Conservation (phyloP, 2,888 invertebrate species). For the Alcis repandata region DNA sequence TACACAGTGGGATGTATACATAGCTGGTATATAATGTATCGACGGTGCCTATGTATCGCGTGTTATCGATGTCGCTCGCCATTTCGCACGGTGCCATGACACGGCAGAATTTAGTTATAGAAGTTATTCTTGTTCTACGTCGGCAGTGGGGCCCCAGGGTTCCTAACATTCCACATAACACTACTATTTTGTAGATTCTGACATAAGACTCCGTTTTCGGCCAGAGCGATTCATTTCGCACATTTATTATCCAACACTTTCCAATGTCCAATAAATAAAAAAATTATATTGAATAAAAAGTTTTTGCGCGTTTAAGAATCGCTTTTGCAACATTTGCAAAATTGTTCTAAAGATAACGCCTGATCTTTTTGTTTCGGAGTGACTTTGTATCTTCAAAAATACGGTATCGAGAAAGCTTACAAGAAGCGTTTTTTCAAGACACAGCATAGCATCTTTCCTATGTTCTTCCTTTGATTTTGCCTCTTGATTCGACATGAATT, state of each 20-base stretch:
- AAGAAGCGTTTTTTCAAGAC: no score
- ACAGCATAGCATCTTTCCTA: not conserved
- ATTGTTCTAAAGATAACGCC: no score
- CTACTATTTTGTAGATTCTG: not conserved
- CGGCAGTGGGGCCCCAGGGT: constrained; percentile 6
- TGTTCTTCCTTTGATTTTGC: not conserved
- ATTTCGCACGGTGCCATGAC: constrained; percentile 22
- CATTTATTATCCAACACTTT: no score
- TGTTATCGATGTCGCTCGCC: constrained; percentile 24
- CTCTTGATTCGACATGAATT: not conserved
- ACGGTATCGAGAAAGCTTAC: no score
- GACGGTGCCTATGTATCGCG: constrained; percentile 1
- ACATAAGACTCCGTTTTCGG: no score
- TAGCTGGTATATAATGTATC: not conserved
- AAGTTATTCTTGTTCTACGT: constrained; percentile 7
- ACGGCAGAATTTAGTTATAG: constrained; percentile 12
- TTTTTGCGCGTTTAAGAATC: no score
- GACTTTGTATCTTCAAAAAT: no score
- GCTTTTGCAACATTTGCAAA: no score
- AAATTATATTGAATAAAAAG: no score
- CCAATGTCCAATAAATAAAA: no score
- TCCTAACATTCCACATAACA: not conserved
- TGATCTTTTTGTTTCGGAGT: no score
- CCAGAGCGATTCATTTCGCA: no score
- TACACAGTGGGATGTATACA: not conserved